Evolutionary conservation across 92 coral and sea anemone species (phyloP), one percentile per base, ranked within the genome.

Genomic region (Zoanthus sociatus): DNA sequence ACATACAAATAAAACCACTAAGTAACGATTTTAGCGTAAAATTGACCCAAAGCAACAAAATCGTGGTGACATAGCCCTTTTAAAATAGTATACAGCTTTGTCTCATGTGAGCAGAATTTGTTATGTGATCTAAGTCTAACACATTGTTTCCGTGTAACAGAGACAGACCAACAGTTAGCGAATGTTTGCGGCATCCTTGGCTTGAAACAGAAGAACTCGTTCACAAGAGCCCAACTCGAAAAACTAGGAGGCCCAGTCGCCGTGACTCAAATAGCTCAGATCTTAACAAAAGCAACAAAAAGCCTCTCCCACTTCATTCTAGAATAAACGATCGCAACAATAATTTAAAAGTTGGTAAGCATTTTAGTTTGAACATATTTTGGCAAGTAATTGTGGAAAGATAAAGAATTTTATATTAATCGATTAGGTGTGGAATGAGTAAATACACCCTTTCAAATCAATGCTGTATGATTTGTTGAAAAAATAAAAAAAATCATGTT

Each of bases 121-220:
- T 33, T 3, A 3, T 33, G 42, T 33, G 42, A 33, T 33, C 42
- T 33, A 33, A 33, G n/a, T n/a, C n/a, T n/a, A n/a, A n/a, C 42
- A 33, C 42, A 33, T 33, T 33, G 42, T 33, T 33, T 33, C 42
- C 42, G 1, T 69, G 17, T 42, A 56, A 1, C 78, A 94, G 98
- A 21, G 98, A 93, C 73, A 86, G 98, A 75, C 94, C 93, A 11
- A 89, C 98, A 15, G 98, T 93, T 3, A 88, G 90, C 21, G 96
- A 94, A 48, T 94, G 98, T 74, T 85, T 94, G 75, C 84, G 83
- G 84, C 98, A 94, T 69, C 98, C 98, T 14, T 94, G 98, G 98
- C 93, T 94, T 3, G 94, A 91, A 77, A 94, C 98, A 42, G 98
- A 94, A 72, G 98, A 94, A 84, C 87, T 94, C 17, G 86, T 91